Percentiles rank a stretch among this genome's conserved stretches.
These are phyloP conservation scores for Rhinoderma darwinii DNA, from an alignment of 2,113 vertebrate species.

Conservation along the genomic window DNA sequence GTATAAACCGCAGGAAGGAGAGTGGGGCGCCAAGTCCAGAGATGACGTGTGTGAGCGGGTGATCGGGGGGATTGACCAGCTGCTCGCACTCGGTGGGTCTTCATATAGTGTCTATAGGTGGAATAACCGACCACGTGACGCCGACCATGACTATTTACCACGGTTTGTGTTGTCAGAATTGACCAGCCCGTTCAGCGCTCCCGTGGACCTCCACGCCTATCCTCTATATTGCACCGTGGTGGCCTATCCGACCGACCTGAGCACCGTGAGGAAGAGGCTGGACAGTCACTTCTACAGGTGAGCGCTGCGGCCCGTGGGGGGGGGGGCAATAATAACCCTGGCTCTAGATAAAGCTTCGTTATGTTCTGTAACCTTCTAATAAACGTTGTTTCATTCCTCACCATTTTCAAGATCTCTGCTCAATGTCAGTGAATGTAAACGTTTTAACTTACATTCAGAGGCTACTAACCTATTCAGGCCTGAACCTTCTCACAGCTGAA, in stretches of 20 bases:
- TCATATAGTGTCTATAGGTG: background rate
- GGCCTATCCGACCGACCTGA: slow-evolving; percentile 94
- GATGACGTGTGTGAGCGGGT: slow-evolving; percentile 94
- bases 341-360: too few relatives aligned
- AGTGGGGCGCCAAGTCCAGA: slow-evolving; percentile 89
- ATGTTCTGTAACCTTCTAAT: too few relatives aligned
- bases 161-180: slow-evolving; percentile 79
- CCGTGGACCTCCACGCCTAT: slow-evolving; percentile 93
- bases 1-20: slow-evolving; percentile 93
- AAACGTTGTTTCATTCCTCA: too few relatives aligned
- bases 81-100: slow-evolving; percentile 86
- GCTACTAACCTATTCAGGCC: too few relatives aligned
- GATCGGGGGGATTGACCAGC: slow-evolving; percentile 86
- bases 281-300: slow-evolving; percentile 96
- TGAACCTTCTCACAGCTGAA: background rate
- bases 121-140: background rate
- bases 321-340: too few relatives aligned
- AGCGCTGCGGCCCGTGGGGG: slow-evolving; percentile 19
- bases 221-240: slow-evolving; percentile 96
- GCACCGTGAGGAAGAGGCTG: slow-evolving; percentile 88
- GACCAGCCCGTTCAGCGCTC: slow-evolving; percentile 89
- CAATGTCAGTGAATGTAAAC: too few relatives aligned
- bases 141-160: background rate
- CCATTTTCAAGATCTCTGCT: too few relatives aligned
- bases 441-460: too few relatives aligned